Conservation (phyloP, 2,797 vertebrate genomes). For the Scomberomorus guttatus region DNA sequence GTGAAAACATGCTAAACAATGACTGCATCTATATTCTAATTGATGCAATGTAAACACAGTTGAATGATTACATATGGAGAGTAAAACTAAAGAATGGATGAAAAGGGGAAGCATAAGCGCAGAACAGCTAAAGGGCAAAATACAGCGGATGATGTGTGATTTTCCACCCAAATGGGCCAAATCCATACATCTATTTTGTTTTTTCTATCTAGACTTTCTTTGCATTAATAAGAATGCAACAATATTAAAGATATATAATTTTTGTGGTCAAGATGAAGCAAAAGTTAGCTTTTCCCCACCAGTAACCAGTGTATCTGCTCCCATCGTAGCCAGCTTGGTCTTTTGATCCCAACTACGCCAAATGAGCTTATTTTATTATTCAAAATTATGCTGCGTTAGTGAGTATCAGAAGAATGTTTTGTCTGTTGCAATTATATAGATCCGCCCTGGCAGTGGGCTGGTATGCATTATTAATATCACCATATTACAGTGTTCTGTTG, state of each 20-base stretch:
- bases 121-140: constrained; percentile 53
- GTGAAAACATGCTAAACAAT: constrained; percentile 50
- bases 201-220: neutral
- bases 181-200: constrained; percentile 9
- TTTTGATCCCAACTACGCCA: constrained; percentile 40
- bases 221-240: constrained; percentile 27
- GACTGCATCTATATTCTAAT: constrained; percentile 48
- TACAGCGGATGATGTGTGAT: constrained; percentile 20
- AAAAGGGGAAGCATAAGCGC: constrained; percentile 32
- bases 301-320: constrained; percentile 6
- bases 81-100: constrained; percentile 47
- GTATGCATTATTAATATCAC: constrained; percentile 77
- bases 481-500: constrained; percentile 63
- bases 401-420: constrained; percentile 70
- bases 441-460: constrained; percentile 53
- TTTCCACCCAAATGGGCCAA: constrained; percentile 13
- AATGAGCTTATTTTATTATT: constrained; percentile 62
- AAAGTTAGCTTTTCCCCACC: constrained; percentile 10
- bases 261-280: constrained; percentile 4
- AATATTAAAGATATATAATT: constrained; percentile 12
- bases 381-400: constrained; percentile 62
- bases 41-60: constrained; percentile 55
- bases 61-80: constrained; percentile 49
- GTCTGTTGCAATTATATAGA: constrained; percentile 75
- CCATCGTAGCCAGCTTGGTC: constrained; percentile 9